phyloP scores from a whole-genome alignment of 2,888 invertebrate genomes.

The Archips xylosteana region DNA sequence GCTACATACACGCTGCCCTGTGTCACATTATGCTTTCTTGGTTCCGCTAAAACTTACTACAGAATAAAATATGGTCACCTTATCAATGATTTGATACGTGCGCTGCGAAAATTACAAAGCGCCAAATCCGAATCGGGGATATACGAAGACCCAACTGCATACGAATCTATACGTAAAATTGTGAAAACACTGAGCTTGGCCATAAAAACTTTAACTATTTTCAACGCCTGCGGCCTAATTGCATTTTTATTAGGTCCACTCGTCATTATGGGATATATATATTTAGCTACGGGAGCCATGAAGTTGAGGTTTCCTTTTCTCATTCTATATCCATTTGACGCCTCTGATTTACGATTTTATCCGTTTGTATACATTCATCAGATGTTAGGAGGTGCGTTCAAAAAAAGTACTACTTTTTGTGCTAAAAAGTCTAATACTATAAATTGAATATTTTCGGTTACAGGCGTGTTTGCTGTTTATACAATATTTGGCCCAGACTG shows the following conservation, averaged over 20 bases:
- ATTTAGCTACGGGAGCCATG: constrained; percentile 53
- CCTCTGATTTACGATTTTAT: constrained; percentile 51
- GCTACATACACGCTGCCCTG: constrained; percentile 58
- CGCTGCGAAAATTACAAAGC: constrained; percentile 47
- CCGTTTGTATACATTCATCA: constrained; percentile 51
- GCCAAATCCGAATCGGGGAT: constrained; percentile 9
- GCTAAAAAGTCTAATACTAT: not conserved
- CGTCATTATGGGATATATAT: constrained; percentile 48
- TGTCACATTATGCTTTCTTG: constrained; percentile 53
- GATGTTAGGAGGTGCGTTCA: constrained; percentile 9
- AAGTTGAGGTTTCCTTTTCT: constrained; percentile 57
- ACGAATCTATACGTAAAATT: constrained; percentile 43
- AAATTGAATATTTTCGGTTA: constrained; percentile 13
- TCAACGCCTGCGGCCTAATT: constrained; percentile 42
- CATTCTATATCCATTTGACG: constrained; percentile 63
- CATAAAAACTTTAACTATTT: constrained; percentile 45
- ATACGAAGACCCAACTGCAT: constrained; percentile 28
- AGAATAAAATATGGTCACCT: constrained; percentile 51
- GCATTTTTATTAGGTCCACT: constrained; percentile 55
- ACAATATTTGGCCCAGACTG: constrained; percentile 59
- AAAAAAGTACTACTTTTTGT: not conserved
- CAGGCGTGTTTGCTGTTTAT: constrained; percentile 49
- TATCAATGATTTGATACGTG: constrained; percentile 51
- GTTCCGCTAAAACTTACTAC: constrained; percentile 53
- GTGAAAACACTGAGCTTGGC: constrained; percentile 47